Conservation (phyloP, 2,888 invertebrate species). For the Mechanitis messenoides region DNA sequence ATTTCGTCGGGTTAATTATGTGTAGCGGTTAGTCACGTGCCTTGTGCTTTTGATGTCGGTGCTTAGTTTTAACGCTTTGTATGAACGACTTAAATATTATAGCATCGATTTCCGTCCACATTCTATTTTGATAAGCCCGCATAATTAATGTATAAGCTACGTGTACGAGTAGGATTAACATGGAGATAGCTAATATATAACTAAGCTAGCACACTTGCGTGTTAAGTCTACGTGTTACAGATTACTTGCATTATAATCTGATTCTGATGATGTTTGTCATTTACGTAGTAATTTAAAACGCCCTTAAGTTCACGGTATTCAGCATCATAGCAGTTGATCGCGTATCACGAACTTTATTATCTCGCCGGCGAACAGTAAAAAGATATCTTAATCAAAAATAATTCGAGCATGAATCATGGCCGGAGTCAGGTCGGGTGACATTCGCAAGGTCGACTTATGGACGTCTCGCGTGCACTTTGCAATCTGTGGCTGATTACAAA, state of each 20-base stretch:
- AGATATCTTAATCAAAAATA: conserved; percentile 24
- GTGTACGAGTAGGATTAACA: too few species aligned
- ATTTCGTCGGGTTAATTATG: conserved; percentile 66
- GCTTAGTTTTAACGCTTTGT: conserved; percentile 18
- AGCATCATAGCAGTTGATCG: conserved; percentile 1
- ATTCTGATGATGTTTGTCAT: background rate
- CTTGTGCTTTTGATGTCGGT: conserved; percentile 43
- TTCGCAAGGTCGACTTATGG: conserved; percentile 54
- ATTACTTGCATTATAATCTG: too few species aligned
- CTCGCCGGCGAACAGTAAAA: conserved; percentile 12
- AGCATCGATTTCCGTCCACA: conserved; percentile 18
- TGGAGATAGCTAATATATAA: too few species aligned
- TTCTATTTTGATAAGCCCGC: conserved; percentile 13
- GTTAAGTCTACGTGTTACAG: too few species aligned
- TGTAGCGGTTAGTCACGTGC: conserved; percentile 52
- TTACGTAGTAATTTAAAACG: background rate
- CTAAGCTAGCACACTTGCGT: too few species aligned
- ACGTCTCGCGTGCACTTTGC: conserved; percentile 20
- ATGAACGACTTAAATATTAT: conserved; percentile 11
- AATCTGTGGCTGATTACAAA: conserved; percentile 14
- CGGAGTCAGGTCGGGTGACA: conserved; percentile 50
- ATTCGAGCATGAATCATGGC: conserved; percentile 44
- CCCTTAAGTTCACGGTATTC: background rate
- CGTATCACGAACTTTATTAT: conserved; percentile 1
- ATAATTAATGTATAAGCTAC: too few species aligned